These are phyloP conservation scores for Formica selysi DNA, from an alignment of 1,140 invertebrate species.

Conservation along the genomic window DNA sequence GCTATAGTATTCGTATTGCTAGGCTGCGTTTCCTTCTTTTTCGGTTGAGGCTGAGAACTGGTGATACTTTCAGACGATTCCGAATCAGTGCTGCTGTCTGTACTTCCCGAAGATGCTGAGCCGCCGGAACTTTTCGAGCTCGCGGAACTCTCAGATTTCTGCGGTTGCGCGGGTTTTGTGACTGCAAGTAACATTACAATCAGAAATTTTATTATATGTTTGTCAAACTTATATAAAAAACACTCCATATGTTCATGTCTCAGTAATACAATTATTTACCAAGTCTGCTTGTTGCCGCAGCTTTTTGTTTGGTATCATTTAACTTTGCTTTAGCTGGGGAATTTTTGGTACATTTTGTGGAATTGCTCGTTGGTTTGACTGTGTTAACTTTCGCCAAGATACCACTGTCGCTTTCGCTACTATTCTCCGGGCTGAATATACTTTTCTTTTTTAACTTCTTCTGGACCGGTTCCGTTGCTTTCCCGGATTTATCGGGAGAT, in stretches of 20 bases:
- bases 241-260: neutral
- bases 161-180: conserved; percentile 69
- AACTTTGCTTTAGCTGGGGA: conserved; percentile 80
- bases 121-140: conserved; percentile 85
- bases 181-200: conserved; percentile 62
- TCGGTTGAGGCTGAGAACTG: conserved; percentile 80
- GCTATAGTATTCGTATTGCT: conserved; percentile 72
- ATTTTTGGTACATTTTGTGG: conserved; percentile 78
- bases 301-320: conserved; percentile 79
- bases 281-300: conserved; percentile 76
- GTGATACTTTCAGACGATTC: conserved; percentile 85
- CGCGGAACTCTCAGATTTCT: conserved; percentile 84
- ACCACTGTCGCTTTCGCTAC: conserved; percentile 90
- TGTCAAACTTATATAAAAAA: neutral
- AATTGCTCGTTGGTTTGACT: conserved; percentile 75
- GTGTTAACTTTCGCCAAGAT: conserved; percentile 78
- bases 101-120: conserved; percentile 83
- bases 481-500: conserved; percentile 80
- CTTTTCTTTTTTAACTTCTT: conserved; percentile 91
- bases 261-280: conserved; percentile 72
- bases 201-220: neutral
- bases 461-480: conserved; percentile 83
- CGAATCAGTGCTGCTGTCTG: conserved; percentile 85
- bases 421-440: conserved; percentile 94
- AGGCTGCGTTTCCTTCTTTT: conserved; percentile 83